These are phyloP conservation scores for Idaea aversata DNA, from an alignment of 2,888 invertebrate genomes.

Conservation along the genomic window DNA sequence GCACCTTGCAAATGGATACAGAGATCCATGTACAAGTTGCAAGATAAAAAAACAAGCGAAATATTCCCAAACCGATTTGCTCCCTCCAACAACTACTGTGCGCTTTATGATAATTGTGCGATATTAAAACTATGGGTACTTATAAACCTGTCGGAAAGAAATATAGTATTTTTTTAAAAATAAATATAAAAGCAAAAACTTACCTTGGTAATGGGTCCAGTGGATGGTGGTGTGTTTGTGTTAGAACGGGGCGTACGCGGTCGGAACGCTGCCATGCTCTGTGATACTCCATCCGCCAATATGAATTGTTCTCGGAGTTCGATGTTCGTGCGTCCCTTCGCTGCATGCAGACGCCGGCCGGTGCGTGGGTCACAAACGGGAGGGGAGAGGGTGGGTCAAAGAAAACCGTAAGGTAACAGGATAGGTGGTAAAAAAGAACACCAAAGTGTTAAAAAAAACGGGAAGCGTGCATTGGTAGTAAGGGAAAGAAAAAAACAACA, in stretches of 20 bases:
- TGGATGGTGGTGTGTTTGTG: conserved; percentile 83
- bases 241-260: conserved; percentile 94
- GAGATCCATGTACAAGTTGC: conserved; percentile 72
- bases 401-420: conserved; percentile 72
- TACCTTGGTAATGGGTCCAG: conserved; percentile 98
- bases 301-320: conserved; percentile 99
- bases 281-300: conserved; percentile 98
- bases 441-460: conserved; percentile 65
- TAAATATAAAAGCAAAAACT: conserved; percentile 49
- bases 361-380: conserved; percentile 65
- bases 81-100: conserved; percentile 78
- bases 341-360: conserved; percentile 85
- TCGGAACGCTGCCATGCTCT: conserved; percentile 99
- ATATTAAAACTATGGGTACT: conserved; percentile 54
- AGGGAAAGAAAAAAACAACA: conserved; percentile 76
- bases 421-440: conserved; percentile 61
- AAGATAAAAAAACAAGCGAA: conserved; percentile 61
- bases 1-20: conserved; percentile 72
- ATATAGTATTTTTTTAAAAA: conserved; percentile 36
- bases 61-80: conserved; percentile 73
- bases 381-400: conserved; percentile 53
- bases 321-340: conserved; percentile 99
- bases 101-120: conserved; percentile 72
- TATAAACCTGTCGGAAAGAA: conserved; percentile 55
- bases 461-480: conserved; percentile 76